Conservation (phyloP, 2,888 invertebrate species). For the Heliconius ethilla region DNA sequence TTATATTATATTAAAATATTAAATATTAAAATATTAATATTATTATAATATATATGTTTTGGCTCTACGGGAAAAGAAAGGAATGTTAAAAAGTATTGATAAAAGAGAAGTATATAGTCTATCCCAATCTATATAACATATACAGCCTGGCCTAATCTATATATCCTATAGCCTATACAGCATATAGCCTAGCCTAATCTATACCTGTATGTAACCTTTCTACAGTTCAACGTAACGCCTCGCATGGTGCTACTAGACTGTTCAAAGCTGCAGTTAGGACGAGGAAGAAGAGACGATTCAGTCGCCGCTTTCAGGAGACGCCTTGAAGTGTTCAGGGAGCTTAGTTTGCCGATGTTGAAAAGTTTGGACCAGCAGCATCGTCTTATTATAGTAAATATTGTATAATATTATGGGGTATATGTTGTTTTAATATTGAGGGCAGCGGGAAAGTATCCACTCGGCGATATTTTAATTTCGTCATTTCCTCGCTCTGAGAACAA, state of each 20-base stretch:
- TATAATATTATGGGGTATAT: too few relatives aligned
- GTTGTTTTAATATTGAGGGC: too few relatives aligned
- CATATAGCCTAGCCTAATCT: background rate
- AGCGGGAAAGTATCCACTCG: too few relatives aligned
- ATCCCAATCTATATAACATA: background rate
- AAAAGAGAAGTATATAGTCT: background rate
- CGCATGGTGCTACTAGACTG: constrained; percentile 93
- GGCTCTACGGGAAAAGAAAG: background rate
- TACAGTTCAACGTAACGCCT: constrained; percentile 88
- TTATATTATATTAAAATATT: too few relatives aligned
- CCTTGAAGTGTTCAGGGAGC: constrained; percentile 92
- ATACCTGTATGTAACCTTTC: background rate
- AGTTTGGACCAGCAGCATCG: constrained; percentile 90
- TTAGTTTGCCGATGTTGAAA: constrained; percentile 94
- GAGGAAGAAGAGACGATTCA: constrained; percentile 92
- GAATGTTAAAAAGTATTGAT: too few relatives aligned
- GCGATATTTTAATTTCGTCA: too few relatives aligned
- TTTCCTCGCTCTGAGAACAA: too few relatives aligned
- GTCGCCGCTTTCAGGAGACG: constrained; percentile 92
- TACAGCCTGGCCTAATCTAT: background rate
- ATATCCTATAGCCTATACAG: too few relatives aligned
- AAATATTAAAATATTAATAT: too few relatives aligned
- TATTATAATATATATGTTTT: background rate
- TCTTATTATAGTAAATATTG: constrained; percentile 88
- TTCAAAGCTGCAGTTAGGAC: constrained; percentile 92